Percentiles rank a stretch among this genome's conserved stretches.
Conservation (phyloP, 2,888 invertebrate species). For the Agonum fuliginosum region DNA sequence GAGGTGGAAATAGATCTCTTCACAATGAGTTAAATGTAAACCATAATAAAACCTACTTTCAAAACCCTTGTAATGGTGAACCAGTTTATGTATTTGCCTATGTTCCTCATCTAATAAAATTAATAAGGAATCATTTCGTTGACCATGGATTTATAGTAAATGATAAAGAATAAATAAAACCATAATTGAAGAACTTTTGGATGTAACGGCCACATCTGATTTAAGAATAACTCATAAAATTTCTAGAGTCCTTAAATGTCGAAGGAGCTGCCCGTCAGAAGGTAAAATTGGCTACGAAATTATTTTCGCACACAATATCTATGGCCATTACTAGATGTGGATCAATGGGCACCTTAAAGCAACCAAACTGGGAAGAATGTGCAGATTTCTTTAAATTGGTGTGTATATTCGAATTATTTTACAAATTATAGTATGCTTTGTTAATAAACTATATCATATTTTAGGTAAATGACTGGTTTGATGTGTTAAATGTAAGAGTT, state of each 20-base stretch:
- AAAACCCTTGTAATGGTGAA: slow-evolving; percentile 59
- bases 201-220: too few species aligned
- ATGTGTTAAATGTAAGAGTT: background rate
- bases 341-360: slow-evolving; percentile 50
- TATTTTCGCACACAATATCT: slow-evolving; percentile 64
- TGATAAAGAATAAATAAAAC: slow-evolving; percentile 59
- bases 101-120: slow-evolving; percentile 62
- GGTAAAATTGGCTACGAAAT: slow-evolving; percentile 63
- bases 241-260: slow-evolving; percentile 39
- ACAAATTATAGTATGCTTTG: too few species aligned
- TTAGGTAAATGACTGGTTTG: background rate
- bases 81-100: slow-evolving; percentile 62
- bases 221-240: slow-evolving; percentile 61
- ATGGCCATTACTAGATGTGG: slow-evolving; percentile 62
- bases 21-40: background rate
- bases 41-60: background rate
- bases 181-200: too few species aligned
- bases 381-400: slow-evolving; percentile 63
- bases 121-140: slow-evolving; percentile 62
- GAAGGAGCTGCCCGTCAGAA: slow-evolving; percentile 54
- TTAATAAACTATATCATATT: too few species aligned
- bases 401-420: too few species aligned
- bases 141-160: slow-evolving; percentile 61
- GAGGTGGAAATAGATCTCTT: slow-evolving; percentile 59
- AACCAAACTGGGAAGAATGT: slow-evolving; percentile 61